Base-by-base conservation (phyloP, 2,113 vertebrate species). In the Craseonycteris thonglongyai region DNA sequence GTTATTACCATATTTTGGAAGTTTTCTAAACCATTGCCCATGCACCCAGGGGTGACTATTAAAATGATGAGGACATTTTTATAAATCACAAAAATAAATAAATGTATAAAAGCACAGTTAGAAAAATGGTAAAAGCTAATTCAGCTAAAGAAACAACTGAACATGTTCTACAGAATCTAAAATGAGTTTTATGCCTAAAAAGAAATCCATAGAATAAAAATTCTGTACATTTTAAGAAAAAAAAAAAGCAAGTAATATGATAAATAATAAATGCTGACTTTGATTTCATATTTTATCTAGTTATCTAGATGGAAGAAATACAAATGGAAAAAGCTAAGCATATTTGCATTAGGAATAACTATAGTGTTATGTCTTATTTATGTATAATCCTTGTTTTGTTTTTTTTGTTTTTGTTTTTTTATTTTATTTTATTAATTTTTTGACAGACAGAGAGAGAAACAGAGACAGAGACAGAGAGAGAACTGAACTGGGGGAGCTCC, bases 41-140 rank as follows among this genome's bases (percentile, higher is more conserved):
- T 56, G 93, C n/a, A 95, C 72, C 72, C 94, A 91, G 78, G 56
- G 91, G 85, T 95, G 85, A 95, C 81, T 78, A 85, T 92, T 96
- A 95, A 96, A 96, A 95, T 93, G 61, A 94, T 40, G 21, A 80
- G 56, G 88, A 63, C 74, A 81, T 93, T 96, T 95, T 85, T 91
- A 88, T 88, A 96, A 95, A 92, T 85, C 42, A 59, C 45, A 92
- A 90, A 96, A 87, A 93, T 88, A 97, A 93, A 93, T 85, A 95
- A 74, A 96, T 79, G 45, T 54, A 79, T 59, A 93, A 95, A 93
- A 63, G 42, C 35, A 74, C 65, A 75, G 88, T 69, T 87, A 76
- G 61, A 68, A 94, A 95, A 95, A 86, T 4, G 42, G 51, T 65
- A n/a, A 94, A 91, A 95, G 28, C 35, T 80, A 82, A 88, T 22